phyloP scores from a whole-genome alignment of 2,113 vertebrate species.

The Eulacestoma nigropectus region DNA sequence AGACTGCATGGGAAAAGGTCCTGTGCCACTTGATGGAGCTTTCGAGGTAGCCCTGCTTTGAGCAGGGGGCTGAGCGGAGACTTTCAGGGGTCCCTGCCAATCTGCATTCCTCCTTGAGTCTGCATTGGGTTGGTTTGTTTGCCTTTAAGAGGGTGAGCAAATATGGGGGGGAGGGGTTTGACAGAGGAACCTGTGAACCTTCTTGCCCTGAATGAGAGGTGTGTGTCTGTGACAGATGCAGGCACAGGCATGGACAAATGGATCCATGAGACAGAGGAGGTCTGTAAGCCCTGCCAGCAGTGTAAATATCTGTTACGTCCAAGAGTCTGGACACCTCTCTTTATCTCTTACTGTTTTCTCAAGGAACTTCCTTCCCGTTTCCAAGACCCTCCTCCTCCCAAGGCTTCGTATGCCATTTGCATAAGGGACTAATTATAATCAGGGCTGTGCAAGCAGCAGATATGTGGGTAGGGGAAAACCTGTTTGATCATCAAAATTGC shows the following conservation, averaged over 20 bases:
- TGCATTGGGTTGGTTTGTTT: background rate
- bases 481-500: background rate
- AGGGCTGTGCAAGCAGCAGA: background rate
- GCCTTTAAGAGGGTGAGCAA: background rate
- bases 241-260: background rate
- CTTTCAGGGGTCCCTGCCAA: background rate
- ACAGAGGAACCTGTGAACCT: background rate
- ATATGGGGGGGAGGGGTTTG: background rate
- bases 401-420: background rate
- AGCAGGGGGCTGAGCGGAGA: background rate
- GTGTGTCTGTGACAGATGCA: background rate
- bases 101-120: background rate
- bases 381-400: background rate
- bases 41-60: background rate
- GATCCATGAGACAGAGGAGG: background rate
- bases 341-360: background rate
- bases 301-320: background rate
- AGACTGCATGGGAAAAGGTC: background rate
- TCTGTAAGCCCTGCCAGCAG: background rate
- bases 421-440: background rate
- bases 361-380: background rate
- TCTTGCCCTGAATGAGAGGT: background rate
- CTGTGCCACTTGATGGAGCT: background rate
- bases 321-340: background rate
- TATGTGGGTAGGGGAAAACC: background rate